Percentiles rank a stretch among this genome's conserved stretches.
These are phyloP conservation scores for Cephalotes varians DNA, from an alignment of 2,888 invertebrate species.

Conservation along the genomic window DNA sequence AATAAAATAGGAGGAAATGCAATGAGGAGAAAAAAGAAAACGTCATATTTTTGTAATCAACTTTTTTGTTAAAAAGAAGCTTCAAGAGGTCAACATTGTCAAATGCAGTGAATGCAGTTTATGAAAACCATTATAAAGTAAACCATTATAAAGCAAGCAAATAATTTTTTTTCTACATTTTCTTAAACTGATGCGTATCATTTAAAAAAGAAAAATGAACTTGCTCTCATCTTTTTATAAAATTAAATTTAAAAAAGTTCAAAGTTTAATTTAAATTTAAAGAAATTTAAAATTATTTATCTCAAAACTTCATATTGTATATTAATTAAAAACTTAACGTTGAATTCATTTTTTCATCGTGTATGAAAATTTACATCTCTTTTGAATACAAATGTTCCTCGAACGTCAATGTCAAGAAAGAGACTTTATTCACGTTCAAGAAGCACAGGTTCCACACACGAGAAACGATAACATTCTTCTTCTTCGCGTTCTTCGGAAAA, in stretches of 20 bases:
- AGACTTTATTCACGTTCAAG: constrained; percentile 27
- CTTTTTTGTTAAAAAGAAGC: not conserved
- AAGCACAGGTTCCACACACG: not conserved
- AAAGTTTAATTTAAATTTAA: no score
- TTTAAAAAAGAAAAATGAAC: not conserved
- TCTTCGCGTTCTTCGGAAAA: constrained; percentile 36
- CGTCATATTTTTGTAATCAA: not conserved
- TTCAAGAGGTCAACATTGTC: not conserved
- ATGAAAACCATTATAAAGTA: constrained; percentile 4
- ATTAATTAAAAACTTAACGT: constrained; percentile 20
- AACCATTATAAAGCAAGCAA: not conserved
- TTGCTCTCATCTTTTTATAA: not conserved
- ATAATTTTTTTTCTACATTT: not conserved
- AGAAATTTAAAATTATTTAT: not conserved
- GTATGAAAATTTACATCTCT: not conserved
- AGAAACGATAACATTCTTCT: constrained; percentile 41
- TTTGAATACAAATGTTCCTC: not conserved
- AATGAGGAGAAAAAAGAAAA: not conserved
- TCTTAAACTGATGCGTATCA: not conserved
- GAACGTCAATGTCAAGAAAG: not conserved
- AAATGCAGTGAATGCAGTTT: not conserved
- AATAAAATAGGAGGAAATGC: not conserved
- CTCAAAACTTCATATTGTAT: not conserved
- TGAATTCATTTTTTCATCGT: not conserved
- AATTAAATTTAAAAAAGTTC: no score